Conservation (phyloP, 1,140 invertebrate species). For the Heterodera schachtii region DNA sequence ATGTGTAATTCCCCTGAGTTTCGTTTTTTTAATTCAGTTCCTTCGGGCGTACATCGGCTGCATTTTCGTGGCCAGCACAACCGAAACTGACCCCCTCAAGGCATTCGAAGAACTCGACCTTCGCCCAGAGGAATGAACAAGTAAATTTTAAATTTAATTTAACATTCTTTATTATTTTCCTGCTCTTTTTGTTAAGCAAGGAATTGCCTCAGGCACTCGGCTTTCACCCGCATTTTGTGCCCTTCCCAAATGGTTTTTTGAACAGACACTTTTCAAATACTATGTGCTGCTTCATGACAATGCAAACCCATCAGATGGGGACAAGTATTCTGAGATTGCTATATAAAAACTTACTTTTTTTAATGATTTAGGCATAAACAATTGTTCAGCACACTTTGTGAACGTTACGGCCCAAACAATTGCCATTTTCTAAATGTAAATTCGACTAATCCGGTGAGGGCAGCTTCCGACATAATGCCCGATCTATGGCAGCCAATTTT, state of each 20-base stretch:
- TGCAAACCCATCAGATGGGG: slow-evolving; percentile 72
- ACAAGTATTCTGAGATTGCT: slow-evolving; percentile 68
- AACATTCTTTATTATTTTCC: too few species aligned
- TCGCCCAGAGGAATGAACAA: slow-evolving; percentile 52
- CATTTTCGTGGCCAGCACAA: slow-evolving; percentile 56
- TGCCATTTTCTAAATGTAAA: slow-evolving; percentile 54
- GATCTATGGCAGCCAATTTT: slow-evolving; percentile 49
- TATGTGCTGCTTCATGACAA: slow-evolving; percentile 85
- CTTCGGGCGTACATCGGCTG: slow-evolving; percentile 47
- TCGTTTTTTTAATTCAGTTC: slow-evolving; percentile 23
- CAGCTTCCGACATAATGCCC: slow-evolving; percentile 39
- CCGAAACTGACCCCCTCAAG: slow-evolving; percentile 49
- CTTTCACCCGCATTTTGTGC: slow-evolving; percentile 47
- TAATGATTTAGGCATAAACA: slow-evolving; percentile 40
- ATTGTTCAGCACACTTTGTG: slow-evolving; percentile 33
- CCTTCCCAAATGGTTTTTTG: slow-evolving; percentile 81
- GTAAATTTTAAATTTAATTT: slow-evolving; percentile 13
- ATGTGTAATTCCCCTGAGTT: not conserved
- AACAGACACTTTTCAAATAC: slow-evolving; percentile 78
- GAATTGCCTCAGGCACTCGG: slow-evolving; percentile 22
- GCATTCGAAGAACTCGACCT: slow-evolving; percentile 41
- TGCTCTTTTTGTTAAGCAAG: slow-evolving; percentile 40
- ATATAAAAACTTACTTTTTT: not conserved
- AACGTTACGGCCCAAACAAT: slow-evolving; percentile 42
- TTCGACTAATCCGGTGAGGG: slow-evolving; percentile 33